Base-by-base conservation (phyloP, 2,113 vertebrate species). In the Sporophila hypoxantha region DNA sequence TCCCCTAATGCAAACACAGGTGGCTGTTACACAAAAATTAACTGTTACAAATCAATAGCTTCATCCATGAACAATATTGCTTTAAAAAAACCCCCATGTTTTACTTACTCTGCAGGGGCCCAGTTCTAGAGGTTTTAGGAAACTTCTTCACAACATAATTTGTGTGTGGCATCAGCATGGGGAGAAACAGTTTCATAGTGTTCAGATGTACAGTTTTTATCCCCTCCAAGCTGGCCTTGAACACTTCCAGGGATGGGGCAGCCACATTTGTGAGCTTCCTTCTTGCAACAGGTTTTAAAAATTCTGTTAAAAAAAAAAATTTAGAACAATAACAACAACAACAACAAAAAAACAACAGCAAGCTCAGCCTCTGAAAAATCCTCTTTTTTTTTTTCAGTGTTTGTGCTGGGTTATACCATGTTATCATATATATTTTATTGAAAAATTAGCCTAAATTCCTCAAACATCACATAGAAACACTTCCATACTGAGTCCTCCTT, bases 101-200 rank as follows among this genome's bases (percentile, higher is more conserved):
- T 71, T 74, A 56, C 32, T 77, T 23, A 55, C 44, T 50, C 30
- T 27, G 39, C 67, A 50, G 22, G 20, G 14, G 17, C 8, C 17
- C 18, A 20, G 10, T 17, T 83, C 26, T 52, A 55, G 56, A 46
- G 17, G 26, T 20, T 42, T 59, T 5, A 2, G 39, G 49, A 41
- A 67, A 46, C 7, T 14, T 18, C 73, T 60, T 83, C 39, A 47
- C 49, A 56, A 6, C 8, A 29, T 2, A 29, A 62, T 37, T 41
- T 5, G 13, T 20, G 12, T 12, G 29, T 10, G 14, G 37, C 82
- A 74, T 21, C 56, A 39, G 1, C 1, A 0, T 1, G 8, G 5
- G 6, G 21, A 55, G 44, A 64, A 82, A 41, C 0, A 0, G 1
- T 19, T 26, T 22, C 5, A 0, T 6, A 18, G 67, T 53, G 25